These are phyloP conservation scores for Cyprinodon brontotheroides DNA, from an alignment of 2,113 vertebrate species.

Conservation along the genomic window DNA sequence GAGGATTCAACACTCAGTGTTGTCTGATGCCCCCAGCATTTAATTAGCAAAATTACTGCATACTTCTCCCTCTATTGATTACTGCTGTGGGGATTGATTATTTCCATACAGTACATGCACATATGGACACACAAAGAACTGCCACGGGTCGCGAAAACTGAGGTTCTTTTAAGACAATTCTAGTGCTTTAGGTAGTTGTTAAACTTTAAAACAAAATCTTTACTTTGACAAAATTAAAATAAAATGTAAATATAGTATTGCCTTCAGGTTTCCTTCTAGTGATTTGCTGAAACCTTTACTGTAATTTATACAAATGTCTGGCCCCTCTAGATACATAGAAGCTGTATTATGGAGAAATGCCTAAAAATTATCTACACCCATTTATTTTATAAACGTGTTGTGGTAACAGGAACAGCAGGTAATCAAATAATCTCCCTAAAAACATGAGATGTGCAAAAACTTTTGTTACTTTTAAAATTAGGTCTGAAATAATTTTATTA, in stretches of 20 bases:
- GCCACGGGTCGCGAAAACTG: constrained; percentile 56
- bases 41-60: constrained; percentile 82
- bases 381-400: too few species aligned
- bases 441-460: too few species aligned
- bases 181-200: constrained; percentile 1
- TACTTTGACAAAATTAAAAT: constrained; percentile 25
- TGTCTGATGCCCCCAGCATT: constrained; percentile 78
- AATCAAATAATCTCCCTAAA: too few species aligned
- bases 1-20: constrained; percentile 63
- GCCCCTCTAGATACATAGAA: not conserved
- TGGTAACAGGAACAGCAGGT: too few species aligned
- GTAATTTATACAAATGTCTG: not conserved
- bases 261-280: not conserved
- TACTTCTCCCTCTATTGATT: constrained; percentile 76
- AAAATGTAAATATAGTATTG: constrained; percentile 27
- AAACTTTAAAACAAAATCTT: constrained; percentile 36
- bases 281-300: not conserved
- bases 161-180: constrained; percentile 25
- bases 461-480: not conserved
- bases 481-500: not conserved
- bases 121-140: constrained; percentile 9
- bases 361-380: not conserved
- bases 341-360: not conserved
- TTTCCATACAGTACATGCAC: constrained; percentile 44
- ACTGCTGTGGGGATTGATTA: constrained; percentile 74